Conservation (phyloP, 2,113 vertebrate species). For the Podocnemis expansa region DNA sequence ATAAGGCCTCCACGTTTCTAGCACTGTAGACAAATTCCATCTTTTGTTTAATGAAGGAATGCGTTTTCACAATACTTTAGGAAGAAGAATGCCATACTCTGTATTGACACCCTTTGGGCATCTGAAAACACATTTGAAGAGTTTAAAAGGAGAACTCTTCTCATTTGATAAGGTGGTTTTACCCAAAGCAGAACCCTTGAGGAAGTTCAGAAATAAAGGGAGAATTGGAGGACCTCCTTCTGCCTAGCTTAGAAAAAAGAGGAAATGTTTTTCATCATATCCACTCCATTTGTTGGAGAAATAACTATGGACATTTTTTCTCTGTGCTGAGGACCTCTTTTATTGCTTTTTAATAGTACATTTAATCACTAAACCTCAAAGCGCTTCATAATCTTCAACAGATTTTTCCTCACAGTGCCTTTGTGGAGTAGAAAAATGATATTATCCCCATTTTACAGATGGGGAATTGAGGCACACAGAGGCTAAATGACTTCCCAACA, state of each 20-base stretch:
- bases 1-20: not conserved
- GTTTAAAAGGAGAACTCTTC: not conserved
- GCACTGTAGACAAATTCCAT: not conserved
- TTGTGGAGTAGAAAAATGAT: not conserved
- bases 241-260: not conserved
- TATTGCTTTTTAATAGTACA: not conserved
- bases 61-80: not conserved
- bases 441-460: not conserved
- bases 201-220: not conserved
- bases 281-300: not conserved
- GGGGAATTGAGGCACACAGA: not conserved
- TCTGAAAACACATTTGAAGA: not conserved
- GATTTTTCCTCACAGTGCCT: not conserved
- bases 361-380: not conserved
- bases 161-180: not conserved
- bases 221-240: not conserved
- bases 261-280: not conserved
- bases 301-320: not conserved
- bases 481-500: not conserved
- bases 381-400: not conserved
- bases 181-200: not conserved
- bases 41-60: not conserved
- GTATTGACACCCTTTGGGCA: not conserved
- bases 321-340: not conserved
- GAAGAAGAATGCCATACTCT: not conserved